Evolutionary conservation across 2,888 invertebrate genomes (phyloP).

Genomic region (Matsumyia berberina): DNA sequence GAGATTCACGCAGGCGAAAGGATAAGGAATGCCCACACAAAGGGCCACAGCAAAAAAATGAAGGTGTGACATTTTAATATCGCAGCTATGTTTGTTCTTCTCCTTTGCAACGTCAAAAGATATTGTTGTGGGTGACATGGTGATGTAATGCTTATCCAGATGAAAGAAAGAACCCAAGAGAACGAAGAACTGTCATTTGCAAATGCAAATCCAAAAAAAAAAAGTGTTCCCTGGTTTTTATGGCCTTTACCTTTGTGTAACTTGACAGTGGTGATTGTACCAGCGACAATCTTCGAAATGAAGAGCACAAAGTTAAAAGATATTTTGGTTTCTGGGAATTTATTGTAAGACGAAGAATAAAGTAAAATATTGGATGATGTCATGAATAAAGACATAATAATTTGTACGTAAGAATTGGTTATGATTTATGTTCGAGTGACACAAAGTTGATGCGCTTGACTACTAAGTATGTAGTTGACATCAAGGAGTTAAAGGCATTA

Average conservation of each 20-base stretch:
- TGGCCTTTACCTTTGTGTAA: slow-evolving; percentile 30
- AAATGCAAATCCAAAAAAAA: slow-evolving; percentile 29
- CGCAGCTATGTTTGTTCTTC: slow-evolving; percentile 48
- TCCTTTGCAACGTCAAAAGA: slow-evolving; percentile 61
- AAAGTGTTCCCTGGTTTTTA: neutral
- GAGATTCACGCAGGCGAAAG: slow-evolving; percentile 42
- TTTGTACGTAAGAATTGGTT: neutral
- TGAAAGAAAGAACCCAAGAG: neutral
- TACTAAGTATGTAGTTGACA: too few relatives aligned
- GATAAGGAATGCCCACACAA: slow-evolving; percentile 55
- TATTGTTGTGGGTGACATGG: slow-evolving; percentile 44
- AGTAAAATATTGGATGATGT: neutral
- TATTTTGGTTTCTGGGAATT: neutral
- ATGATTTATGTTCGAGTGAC: too few relatives aligned
- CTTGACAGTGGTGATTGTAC: neutral
- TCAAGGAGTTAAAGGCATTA: too few relatives aligned
- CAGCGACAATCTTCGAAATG: slow-evolving; percentile 17
- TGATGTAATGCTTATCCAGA: slow-evolving; percentile 38
- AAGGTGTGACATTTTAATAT: slow-evolving; percentile 73
- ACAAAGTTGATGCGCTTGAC: too few relatives aligned
- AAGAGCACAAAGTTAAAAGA: neutral
- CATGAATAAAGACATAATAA: neutral
- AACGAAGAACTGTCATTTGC: slow-evolving; percentile 40
- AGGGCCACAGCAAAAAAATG: slow-evolving; percentile 45
- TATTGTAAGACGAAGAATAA: slow-evolving; percentile 2